Base-by-base conservation (phyloP, 2,113 vertebrate species). In the Antigone vipio region DNA sequence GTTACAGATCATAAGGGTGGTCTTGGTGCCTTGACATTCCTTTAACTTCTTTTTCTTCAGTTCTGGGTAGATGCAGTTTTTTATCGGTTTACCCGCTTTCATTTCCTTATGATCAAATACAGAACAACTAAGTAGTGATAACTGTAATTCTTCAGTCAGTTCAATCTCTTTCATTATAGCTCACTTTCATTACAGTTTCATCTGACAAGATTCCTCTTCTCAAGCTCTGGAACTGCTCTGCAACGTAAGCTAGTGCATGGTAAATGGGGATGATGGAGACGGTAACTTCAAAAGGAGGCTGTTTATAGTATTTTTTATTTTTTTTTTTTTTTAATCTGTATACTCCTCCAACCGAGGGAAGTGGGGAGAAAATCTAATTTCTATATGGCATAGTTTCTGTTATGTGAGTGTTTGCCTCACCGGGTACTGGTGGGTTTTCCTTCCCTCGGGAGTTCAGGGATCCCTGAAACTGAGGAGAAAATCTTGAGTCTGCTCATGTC, bases 321-420 rank as follows among this genome's bases (percentile, higher is more conserved):
- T 35, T 38, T 60, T 27, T 35, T 27, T 63, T 75, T 71, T 32
- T 44, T 35, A 42, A 30, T 44, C 29, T 9, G 30, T 40, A 14
- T 73, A 12, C 9, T 40, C 11, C 20, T 76, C 21, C 58, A 55
- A 9, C 11, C 40, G 29, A 45, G 2, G 6, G 13, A 81, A 66
- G 12, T 32, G 10, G 19, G n/a, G 29, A 63, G 18, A 77, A 68
- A 68, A 50, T 60, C 5, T 30, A 6, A 24, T 59, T 73, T 68
- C 47, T 0, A 0, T 53, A 24, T 58, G 27, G 16, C 20, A 53
- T 45, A 0, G 6, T 32, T 71, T 85, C 35, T 85, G 10, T 9
- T 32, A 19, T 24, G 2, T 72, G 26, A 66, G 16, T 72, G 10
- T 38, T 73, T 4, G 14, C 8, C 18, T 85, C 23, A 45, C n/a